Percentiles rank a stretch among this genome's conserved stretches.
Conservation (phyloP, 2,888 invertebrate species). For the Apoderus coryli region DNA sequence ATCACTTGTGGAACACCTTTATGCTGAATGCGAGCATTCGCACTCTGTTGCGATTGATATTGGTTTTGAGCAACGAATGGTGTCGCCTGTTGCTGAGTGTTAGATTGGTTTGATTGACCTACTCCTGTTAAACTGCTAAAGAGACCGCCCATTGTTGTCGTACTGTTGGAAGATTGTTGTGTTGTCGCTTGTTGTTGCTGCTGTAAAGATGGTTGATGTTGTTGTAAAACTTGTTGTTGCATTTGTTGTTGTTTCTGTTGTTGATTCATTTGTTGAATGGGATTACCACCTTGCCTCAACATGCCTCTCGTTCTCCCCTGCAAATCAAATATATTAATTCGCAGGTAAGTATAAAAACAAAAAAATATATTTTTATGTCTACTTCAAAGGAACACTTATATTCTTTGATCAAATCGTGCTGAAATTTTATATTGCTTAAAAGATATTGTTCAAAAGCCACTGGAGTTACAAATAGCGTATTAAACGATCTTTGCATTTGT, state of each 20-base stretch:
- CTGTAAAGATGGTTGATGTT: slow-evolving; percentile 25
- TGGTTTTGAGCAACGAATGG: background rate
- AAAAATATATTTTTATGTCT: too few species aligned
- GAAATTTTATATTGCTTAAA: too few species aligned
- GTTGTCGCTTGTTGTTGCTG: slow-evolving; percentile 11
- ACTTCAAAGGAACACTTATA: too few species aligned
- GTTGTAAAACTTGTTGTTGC: slow-evolving; percentile 17
- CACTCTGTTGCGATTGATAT: slow-evolving; percentile 29
- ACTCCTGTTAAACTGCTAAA: slow-evolving; percentile 20
- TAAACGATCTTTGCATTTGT: too few species aligned
- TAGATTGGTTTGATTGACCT: slow-evolving; percentile 16
- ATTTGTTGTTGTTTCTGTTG: slow-evolving; percentile 24
- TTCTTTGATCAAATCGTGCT: too few species aligned
- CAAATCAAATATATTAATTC: too few species aligned
- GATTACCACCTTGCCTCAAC: slow-evolving; percentile 39
- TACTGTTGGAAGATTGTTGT: slow-evolving; percentile 21
- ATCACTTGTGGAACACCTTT: slow-evolving; percentile 40
- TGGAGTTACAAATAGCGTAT: too few species aligned
- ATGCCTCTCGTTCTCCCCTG: slow-evolving; percentile 48
- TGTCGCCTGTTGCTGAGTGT: slow-evolving; percentile 23
- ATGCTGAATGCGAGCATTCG: slow-evolving; percentile 17
- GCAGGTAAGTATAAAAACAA: too few species aligned
- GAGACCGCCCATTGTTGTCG: slow-evolving; percentile 17
- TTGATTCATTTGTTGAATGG: too few species aligned
- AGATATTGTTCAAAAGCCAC: too few species aligned